Evolutionary conservation across 2,888 invertebrate species (phyloP).

Genomic region (Nezara viridula): DNA sequence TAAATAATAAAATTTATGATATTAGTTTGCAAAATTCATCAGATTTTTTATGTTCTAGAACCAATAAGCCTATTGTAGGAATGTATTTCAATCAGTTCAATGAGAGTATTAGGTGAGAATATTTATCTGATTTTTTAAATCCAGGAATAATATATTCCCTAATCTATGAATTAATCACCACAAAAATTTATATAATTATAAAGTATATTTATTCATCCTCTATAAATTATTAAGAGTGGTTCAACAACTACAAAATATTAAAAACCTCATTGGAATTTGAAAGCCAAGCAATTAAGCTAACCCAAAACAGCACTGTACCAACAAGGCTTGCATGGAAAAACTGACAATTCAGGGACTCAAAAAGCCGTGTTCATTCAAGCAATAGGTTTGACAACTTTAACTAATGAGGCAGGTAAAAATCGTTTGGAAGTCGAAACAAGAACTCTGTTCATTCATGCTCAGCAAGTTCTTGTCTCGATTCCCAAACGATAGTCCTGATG

Average conservation of each 20-base stretch:
- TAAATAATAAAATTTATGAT: background rate
- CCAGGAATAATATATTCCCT: background rate
- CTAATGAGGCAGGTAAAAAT: too few relatives aligned
- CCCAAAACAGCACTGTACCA: background rate
- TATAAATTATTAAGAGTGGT: too few relatives aligned
- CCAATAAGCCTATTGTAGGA: background rate
- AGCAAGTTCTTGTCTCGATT: too few relatives aligned
- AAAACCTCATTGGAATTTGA: background rate
- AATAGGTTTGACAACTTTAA: background rate
- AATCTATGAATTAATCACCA: background rate
- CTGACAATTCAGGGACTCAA: background rate
- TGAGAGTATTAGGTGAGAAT: background rate
- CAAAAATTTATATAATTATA: too few relatives aligned
- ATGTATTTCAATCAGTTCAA: background rate
- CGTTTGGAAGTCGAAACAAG: too few relatives aligned
- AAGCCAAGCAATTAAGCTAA: background rate
- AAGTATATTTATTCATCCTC: too few relatives aligned
- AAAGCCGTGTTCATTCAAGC: background rate
- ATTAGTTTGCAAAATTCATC: background rate
- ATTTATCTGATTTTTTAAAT: background rate
- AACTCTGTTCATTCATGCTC: too few relatives aligned
- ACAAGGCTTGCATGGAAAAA: too few relatives aligned
- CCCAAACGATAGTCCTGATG: too few relatives aligned
- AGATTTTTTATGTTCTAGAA: background rate
- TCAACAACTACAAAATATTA: background rate